phyloP scores from a whole-genome alignment of 2,113 vertebrate species.

The Gallinago undulata region DNA sequence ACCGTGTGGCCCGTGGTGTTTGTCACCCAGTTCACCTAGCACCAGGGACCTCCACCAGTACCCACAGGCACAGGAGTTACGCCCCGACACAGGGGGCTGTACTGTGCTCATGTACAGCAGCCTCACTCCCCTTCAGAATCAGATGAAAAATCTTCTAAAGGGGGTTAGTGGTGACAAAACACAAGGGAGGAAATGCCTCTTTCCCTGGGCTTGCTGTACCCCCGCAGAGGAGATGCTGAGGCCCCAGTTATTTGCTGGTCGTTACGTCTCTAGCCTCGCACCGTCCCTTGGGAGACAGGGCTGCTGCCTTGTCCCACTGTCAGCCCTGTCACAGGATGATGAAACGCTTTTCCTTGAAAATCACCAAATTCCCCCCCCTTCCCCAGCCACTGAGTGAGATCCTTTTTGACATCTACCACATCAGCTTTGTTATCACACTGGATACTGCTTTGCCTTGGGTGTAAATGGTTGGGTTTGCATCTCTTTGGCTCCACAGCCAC shows the following conservation, averaged over 20 bases:
- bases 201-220: background rate
- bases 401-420: background rate
- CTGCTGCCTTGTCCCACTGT: background rate
- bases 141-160: background rate
- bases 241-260: background rate
- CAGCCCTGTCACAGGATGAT: background rate
- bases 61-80: fast-evolving
- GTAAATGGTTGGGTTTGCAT: background rate
- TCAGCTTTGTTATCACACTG: background rate
- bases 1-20: background rate
- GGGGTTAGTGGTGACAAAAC: background rate
- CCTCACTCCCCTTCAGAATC: background rate
- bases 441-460: background rate
- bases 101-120: background rate
- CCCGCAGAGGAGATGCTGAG: background rate
- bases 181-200: background rate
- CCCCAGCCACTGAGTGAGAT: background rate
- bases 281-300: background rate
- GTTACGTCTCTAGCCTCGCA: fast-evolving
- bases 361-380: background rate
- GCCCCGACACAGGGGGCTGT: fast-evolving
- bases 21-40: background rate
- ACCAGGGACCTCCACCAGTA: background rate
- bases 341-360: background rate
- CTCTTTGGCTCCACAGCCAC: background rate